Evolutionary conservation across 2,888 invertebrate genomes (phyloP).

Genomic region (Scaptomyza cyrtandrae): DNA sequence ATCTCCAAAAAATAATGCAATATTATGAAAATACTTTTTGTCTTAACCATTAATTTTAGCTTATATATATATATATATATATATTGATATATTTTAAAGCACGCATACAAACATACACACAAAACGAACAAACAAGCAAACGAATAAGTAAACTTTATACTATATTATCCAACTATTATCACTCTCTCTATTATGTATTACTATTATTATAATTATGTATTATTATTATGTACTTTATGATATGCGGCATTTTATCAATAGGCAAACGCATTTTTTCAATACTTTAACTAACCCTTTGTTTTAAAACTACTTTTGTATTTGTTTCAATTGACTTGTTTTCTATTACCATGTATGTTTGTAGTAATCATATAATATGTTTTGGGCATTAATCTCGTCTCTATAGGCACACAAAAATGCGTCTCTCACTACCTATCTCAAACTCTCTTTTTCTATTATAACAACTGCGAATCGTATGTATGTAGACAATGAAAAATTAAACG

Average conservation of each 20-base stretch:
- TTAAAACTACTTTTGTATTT: conserved; percentile 16
- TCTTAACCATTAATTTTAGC: conserved; percentile 51
- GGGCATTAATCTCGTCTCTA: conserved; percentile 11
- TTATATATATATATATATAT: conserved; percentile 24
- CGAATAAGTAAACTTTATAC: conserved; percentile 20
- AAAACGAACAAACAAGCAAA: not conserved
- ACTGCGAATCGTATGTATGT: conserved; percentile 32
- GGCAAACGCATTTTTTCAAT: conserved; percentile 38
- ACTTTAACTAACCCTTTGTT: conserved; percentile 21
- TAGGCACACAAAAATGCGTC: conserved; percentile 21
- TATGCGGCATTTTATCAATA: conserved; percentile 22
- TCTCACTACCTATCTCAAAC: conserved; percentile 19
- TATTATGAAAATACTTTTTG: conserved; percentile 49
- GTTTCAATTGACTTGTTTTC: conserved; percentile 23
- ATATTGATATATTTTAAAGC: conserved; percentile 29
- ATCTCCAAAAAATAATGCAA: conserved; percentile 43
- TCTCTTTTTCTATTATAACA: conserved; percentile 9
- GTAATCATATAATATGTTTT: conserved; percentile 23
- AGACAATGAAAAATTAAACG: not conserved
- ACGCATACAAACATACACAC: conserved; percentile 31
- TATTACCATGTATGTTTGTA: conserved; percentile 21
- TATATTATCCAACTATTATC: conserved; percentile 44
- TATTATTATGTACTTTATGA: conserved; percentile 52
- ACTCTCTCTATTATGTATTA: conserved; percentile 40
- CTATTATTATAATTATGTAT: conserved; percentile 39